A percentile compares a stretch with the other conserved stretches of the same genome.
phyloP scores from a whole-genome alignment of 2,888 invertebrate species.

The Torymus tubicola region DNA sequence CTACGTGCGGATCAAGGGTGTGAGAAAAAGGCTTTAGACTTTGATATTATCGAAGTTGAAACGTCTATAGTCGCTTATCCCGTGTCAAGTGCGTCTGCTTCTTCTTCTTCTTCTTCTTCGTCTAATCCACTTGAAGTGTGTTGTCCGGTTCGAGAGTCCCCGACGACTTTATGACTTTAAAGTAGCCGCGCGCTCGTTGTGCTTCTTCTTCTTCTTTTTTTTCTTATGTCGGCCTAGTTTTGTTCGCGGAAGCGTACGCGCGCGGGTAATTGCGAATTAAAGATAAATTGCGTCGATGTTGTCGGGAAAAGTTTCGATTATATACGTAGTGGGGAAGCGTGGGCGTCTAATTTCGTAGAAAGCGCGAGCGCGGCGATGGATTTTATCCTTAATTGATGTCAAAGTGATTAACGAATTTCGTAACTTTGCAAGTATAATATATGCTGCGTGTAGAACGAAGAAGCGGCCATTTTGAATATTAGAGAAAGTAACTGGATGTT shows the following conservation, averaged over 20 bases:
- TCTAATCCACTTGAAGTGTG: slow-evolving; percentile 51
- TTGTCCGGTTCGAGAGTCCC: slow-evolving; percentile 8
- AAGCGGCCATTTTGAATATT: too few species aligned
- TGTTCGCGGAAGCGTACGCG: neutral
- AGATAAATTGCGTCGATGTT: slow-evolving; percentile 6
- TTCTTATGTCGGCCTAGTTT: neutral
- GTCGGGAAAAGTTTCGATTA: neutral
- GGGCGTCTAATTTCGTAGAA: too few species aligned
- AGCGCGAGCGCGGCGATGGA: too few species aligned
- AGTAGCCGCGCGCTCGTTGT: neutral
- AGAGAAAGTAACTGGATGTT: too few species aligned
- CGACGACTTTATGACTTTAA: slow-evolving; percentile 30
- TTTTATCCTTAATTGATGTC: too few species aligned
- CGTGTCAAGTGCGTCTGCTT: neutral
- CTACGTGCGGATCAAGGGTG: too few species aligned
- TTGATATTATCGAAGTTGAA: slow-evolving; percentile 8
- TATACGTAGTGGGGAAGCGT: too few species aligned
- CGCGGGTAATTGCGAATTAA: neutral
- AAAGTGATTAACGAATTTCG: too few species aligned
- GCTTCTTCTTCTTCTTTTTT: neutral
- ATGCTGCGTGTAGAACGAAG: too few species aligned
- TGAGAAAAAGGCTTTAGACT: neutral
- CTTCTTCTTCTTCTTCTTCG: neutral
- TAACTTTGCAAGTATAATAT: too few species aligned
- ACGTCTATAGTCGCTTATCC: too few species aligned